Evolutionary conservation across 1,140 invertebrate genomes (phyloP).

Genomic region (Trichonephila inaurata): DNA sequence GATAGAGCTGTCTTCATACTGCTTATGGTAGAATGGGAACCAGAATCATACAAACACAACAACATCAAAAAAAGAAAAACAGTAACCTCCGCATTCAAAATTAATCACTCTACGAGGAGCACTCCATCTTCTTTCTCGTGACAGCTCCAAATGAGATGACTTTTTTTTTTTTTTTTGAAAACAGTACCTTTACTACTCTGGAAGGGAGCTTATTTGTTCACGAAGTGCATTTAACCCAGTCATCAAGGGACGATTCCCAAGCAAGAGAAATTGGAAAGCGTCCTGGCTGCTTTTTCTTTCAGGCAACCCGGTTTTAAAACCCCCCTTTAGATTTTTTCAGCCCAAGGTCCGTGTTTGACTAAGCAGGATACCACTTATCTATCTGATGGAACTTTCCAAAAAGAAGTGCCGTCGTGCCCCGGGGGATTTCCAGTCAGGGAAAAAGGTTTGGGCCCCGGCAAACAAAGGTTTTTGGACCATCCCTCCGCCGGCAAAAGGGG

Average conservation of each 20-base stretch:
- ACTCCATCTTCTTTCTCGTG: constrained; percentile 1
- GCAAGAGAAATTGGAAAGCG: not conserved
- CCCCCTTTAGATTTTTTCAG: not conserved
- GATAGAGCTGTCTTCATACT: too few relatives aligned
- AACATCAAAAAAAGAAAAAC: not conserved
- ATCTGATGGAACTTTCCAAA: constrained; percentile 29
- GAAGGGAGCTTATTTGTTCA: constrained; percentile 15
- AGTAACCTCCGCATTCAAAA: not conserved
- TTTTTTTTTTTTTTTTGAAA: not conserved
- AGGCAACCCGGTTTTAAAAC: too few relatives aligned
- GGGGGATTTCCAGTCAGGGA: not conserved
- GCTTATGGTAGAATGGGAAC: not conserved
- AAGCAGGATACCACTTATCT: not conserved
- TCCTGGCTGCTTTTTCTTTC: not conserved
- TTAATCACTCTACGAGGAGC: not conserved
- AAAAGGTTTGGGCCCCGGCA: constrained; percentile 37
- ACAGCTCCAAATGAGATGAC: not conserved
- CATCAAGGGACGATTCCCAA: not conserved
- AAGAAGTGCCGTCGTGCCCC: not conserved
- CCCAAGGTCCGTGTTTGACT: not conserved
- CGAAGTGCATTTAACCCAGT: constrained; percentile 10
- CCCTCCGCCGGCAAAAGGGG: not conserved
- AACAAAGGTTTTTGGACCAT: not conserved
- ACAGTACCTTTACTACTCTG: not conserved
- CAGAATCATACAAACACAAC: not conserved